Evolutionary conservation across 2,888 invertebrate genomes (phyloP).

Genomic region (Argyresthia goedartella): DNA sequence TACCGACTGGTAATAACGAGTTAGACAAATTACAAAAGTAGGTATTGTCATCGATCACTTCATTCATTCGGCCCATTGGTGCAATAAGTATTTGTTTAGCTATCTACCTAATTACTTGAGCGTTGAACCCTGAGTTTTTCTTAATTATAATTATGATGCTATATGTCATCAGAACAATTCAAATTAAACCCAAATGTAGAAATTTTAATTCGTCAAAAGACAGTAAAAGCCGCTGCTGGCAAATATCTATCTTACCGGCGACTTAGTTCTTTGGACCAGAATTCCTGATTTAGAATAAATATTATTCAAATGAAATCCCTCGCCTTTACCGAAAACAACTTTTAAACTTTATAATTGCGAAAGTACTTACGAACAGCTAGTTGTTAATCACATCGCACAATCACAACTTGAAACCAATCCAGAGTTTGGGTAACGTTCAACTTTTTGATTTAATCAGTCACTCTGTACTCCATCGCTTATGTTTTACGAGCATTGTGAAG

Average conservation of each 20-base stretch:
- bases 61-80: too few relatives aligned
- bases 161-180: background rate
- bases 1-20: too few relatives aligned
- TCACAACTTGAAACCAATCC: conserved; percentile 36
- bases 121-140: too few relatives aligned
- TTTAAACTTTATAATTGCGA: background rate
- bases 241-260: background rate
- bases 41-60: too few relatives aligned
- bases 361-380: conserved; percentile 33
- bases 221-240: background rate
- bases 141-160: too few relatives aligned
- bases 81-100: too few relatives aligned
- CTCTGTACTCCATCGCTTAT: background rate
- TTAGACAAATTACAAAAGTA: too few relatives aligned
- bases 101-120: too few relatives aligned
- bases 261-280: background rate
- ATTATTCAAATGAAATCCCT: too few relatives aligned
- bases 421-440: conserved; percentile 23
- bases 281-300: background rate
- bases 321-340: too few relatives aligned
- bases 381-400: conserved; percentile 54
- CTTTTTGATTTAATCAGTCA: background rate
- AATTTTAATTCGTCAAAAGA: background rate
- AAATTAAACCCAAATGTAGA: background rate
- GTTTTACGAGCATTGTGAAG: background rate